Conservation (phyloP, 2,888 invertebrate genomes). For the Scaptomyza tumidula region DNA sequence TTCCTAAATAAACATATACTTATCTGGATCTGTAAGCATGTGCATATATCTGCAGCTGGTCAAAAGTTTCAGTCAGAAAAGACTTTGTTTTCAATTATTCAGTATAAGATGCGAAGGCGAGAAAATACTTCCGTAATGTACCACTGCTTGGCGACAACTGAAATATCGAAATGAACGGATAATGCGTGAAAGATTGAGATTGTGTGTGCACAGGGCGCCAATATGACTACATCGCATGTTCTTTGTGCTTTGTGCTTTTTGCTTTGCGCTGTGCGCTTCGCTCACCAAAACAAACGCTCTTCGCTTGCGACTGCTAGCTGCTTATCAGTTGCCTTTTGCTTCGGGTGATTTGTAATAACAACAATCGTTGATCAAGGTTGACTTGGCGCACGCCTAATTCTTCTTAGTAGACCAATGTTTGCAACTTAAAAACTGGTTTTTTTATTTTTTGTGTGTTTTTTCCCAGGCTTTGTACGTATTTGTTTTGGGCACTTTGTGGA, state of each 20-base stretch:
- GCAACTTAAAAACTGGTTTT: slow-evolving; percentile 37
- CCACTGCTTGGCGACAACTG: slow-evolving; percentile 59
- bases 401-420: slow-evolving; percentile 16
- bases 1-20: neutral
- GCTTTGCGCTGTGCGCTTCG: slow-evolving; percentile 3
- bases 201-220: slow-evolving; percentile 41
- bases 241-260: slow-evolving; percentile 31
- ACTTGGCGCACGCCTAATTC: slow-evolving; percentile 22
- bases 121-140: slow-evolving; percentile 50
- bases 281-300: slow-evolving; percentile 61
- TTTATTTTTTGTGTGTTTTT: slow-evolving; percentile 16
- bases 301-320: slow-evolving; percentile 11
- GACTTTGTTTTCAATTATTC: neutral
- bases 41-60: slow-evolving; percentile 28
- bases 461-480: slow-evolving; percentile 19
- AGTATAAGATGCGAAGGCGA: slow-evolving; percentile 5
- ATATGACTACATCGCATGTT: slow-evolving; percentile 50
- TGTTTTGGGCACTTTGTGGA: slow-evolving; percentile 46
- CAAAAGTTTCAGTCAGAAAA: slow-evolving; percentile 42
- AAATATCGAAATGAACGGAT: slow-evolving; percentile 46
- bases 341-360: slow-evolving; percentile 45
- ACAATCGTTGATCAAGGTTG: slow-evolving; percentile 56
- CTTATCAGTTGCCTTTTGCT: slow-evolving; percentile 38
- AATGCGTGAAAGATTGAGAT: slow-evolving; percentile 30
- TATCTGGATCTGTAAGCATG: slow-evolving; percentile 37